Evolutionary conservation across 2,888 invertebrate genomes (phyloP).

Genomic region (Drosophila koepferae): DNA sequence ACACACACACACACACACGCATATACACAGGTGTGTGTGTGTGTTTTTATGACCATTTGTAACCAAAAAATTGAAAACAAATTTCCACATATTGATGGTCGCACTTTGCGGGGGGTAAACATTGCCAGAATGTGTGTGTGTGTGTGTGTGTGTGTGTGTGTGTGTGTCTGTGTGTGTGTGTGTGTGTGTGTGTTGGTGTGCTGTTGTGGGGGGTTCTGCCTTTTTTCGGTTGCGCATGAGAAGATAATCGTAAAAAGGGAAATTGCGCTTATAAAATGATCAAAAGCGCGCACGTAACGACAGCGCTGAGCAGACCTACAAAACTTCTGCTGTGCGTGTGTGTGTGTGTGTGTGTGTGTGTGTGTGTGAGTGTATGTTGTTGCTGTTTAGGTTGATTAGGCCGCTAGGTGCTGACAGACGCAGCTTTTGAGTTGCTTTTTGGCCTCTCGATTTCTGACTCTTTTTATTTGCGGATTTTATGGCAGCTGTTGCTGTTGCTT

Average conservation of each 20-base stretch:
- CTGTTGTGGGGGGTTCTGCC: conserved; percentile 1
- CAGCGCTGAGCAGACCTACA: conserved; percentile 32
- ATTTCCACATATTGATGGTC: conserved; percentile 71
- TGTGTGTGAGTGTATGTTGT: conserved; percentile 1
- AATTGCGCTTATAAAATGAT: conserved; percentile 73
- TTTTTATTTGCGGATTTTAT: conserved; percentile 27
- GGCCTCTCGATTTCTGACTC: conserved; percentile 18
- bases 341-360: not conserved
- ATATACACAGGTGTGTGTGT: conserved; percentile 33
- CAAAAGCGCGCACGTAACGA: conserved; percentile 55
- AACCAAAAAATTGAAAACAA: conserved; percentile 77
- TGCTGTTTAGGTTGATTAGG: conserved; percentile 55
- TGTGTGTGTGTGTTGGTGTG: conserved; percentile 2
- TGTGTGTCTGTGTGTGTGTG: conserved; percentile 3
- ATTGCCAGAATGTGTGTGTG: conserved; percentile 1
- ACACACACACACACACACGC: conserved; percentile 14
- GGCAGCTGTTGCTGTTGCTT: conserved; percentile 13
- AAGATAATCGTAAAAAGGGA: conserved; percentile 73
- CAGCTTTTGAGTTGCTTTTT: conserved; percentile 53
- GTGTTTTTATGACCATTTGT: conserved; percentile 72
- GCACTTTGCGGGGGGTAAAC: conserved; percentile 27
- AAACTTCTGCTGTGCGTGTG: conserved; percentile 2
- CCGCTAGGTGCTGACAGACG: conserved; percentile 57
- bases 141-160: not conserved
- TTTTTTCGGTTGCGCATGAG: conserved; percentile 63